A percentile compares a stretch with the other conserved stretches of the same genome.
These are phyloP conservation scores for Strongylocentrotus purpuratus DNA, from an alignment of 35 echinoderm and acorn worm species.

Conservation along the genomic window DNA sequence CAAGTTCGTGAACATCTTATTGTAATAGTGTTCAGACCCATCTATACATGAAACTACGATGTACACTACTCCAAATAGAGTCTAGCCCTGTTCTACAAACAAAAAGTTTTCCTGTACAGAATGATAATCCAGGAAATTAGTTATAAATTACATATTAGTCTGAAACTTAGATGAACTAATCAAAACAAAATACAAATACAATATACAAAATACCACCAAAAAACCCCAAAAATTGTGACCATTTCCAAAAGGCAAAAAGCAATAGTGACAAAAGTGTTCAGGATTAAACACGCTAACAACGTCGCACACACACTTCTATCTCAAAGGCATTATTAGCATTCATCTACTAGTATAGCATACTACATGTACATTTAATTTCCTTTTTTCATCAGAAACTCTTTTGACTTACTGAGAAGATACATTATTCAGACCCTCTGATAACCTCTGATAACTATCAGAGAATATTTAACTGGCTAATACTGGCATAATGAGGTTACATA, in stretches of 20 bases:
- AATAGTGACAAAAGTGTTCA: background rate
- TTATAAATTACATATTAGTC: too few relatives aligned
- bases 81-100: too few relatives aligned
- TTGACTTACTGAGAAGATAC: background rate
- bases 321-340: background rate
- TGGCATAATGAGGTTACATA: background rate
- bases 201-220: too few relatives aligned
- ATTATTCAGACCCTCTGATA: background rate
- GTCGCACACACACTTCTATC: background rate
- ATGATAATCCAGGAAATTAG: too few relatives aligned
- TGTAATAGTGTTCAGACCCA: too few relatives aligned
- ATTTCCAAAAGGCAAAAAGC: background rate
- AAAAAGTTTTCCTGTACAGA: too few relatives aligned
- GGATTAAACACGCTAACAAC: background rate
- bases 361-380: background rate
- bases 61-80: too few relatives aligned
- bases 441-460: background rate
- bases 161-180: too few relatives aligned
- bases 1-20: too few relatives aligned
- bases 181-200: background rate
- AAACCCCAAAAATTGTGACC: background rate
- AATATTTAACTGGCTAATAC: background rate
- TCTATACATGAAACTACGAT: too few relatives aligned
- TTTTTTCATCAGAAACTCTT: background rate
- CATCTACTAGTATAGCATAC: background rate